Base-by-base conservation (phyloP, 2,113 vertebrate species). In the Apeltes quadracus region DNA sequence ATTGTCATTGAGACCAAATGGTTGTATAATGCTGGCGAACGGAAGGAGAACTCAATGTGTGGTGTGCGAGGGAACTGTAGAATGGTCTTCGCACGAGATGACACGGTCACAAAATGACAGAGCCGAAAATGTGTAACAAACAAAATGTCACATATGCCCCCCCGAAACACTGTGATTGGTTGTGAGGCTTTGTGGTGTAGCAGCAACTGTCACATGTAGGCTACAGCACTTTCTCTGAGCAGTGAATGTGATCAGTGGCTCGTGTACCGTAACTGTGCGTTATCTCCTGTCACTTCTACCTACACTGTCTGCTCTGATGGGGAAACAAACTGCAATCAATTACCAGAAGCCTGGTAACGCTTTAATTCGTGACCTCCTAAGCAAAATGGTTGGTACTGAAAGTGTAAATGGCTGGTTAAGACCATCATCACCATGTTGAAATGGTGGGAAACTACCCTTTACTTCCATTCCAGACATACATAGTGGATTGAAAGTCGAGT, bases 91-190 rank as follows among this genome's bases (percentile, higher is more conserved):
- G 86, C 46, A 54, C 63, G 38, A 64, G 69, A 79, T 80, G 82
- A 76, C 73, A 13, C 57, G 13, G 76, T 85, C 85, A 76, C 69
- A 82, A 86, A 88, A 90, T 86, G 84, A 87, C 78, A 77, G 81
- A 79, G 76, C 43, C 36, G n/a, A 34, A 23, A 87, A 79, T 2
- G 78, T 84, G 90, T 87, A 84, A 88, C 78, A 81, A 87, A 88
- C 86, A 87, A 87, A 91, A 88, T 89, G 88, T 91, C 86, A 88
- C 86, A 87, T 69, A 81, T 84, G 86, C 81, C 79, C 81, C n/a
- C 5, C 78, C 20, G 56, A 88, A 88, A 87, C 63, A 55, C 69
- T 70, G 65, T 69, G 79, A 62, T 86, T 72, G 77, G 84, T 78
- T 54, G 66, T 74, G 78, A 70, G 66, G 79, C 65, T 89, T 22